Conservation (phyloP, 2,797 vertebrate genomes). For the Triplophysa yarkandensis region DNA sequence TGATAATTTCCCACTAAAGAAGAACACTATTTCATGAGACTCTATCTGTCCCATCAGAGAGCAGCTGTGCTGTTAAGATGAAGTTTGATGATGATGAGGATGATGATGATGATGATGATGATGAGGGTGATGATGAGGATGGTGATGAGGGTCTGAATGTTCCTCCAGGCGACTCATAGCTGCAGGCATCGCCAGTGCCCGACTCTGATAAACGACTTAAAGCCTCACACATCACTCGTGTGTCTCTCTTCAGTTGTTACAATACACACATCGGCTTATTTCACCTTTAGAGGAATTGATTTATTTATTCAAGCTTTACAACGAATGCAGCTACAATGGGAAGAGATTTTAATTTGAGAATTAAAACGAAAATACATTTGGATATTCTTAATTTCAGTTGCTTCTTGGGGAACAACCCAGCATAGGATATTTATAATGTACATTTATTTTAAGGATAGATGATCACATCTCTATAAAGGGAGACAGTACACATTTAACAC, state of each 20-base stretch:
- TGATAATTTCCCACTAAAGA: constrained; percentile 95
- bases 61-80: constrained; percentile 97
- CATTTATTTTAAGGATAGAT: too few relatives aligned
- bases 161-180: constrained; percentile 88
- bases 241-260: constrained; percentile 52
- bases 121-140: too few relatives aligned
- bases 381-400: not conserved
- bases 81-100: constrained; percentile 91
- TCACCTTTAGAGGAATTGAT: constrained; percentile 55
- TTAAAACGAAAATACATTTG: not conserved
- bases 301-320: not conserved
- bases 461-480: too few relatives aligned
- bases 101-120: too few relatives aligned
- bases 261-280: constrained; percentile 60
- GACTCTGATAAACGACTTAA: constrained; percentile 99
- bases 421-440: too few relatives aligned
- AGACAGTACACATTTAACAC: too few relatives aligned
- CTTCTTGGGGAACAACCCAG: not conserved
- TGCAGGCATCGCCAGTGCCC: constrained; percentile 91
- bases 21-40: constrained; percentile 89
- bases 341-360: constrained; percentile 9
- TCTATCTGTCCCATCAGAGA: constrained; percentile 92
- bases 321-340: not conserved
- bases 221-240: constrained; percentile 75
- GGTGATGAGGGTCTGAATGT: constrained; percentile 86